Evolutionary conservation across 1,140 invertebrate genomes (phyloP), one percentile per base, ranked within the genome.

Genomic region (Temnothorax curvispinosus): DNA sequence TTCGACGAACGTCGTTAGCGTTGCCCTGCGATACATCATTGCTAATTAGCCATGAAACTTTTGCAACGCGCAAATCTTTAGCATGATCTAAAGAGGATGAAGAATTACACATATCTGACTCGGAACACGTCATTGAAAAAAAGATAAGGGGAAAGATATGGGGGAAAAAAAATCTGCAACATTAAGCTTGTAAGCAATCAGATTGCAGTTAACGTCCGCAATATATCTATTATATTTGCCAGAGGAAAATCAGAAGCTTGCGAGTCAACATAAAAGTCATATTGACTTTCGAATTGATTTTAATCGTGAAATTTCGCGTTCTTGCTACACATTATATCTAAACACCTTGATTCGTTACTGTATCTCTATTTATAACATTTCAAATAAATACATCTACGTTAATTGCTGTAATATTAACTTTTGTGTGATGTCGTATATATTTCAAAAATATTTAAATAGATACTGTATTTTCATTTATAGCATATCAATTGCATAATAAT

Each of bases 41-140:
- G 85, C 58, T 90, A 89, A 90, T 90, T 90, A 90, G 76, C 78
- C 85, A 76, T 87, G 44, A 90, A 90, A 89, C 65, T 67, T 21
- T 67, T 15, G 13, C 58, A 32, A 62, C 67, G 65, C 35, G 21
- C 76, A 32, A 56, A 64, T 87, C 7, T 21, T 64, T 67, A 44
- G 38, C 32, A 32, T 44, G 60, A 54, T 41, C 44, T 27, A 82
- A 6, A 58, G 41, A 47, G 56, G 35, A 74, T 74, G 67, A 82
- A 74, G 80, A 82, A 82, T 82, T 74, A 56, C 67, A 58, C 38
- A 47, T 58, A 58, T 69, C 78, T 84, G 32, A 21, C 18, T 21
- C 11, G 4, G 32, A 52, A 41, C 44, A 38, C 54, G 69, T 41
- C 69, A 47, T 50, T 56, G 41, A 44, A 77, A 18, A 21, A 35